These are phyloP conservation scores for Distichodus sexfasciatus DNA, from an alignment of 2,797 vertebrate genomes.

Conservation along the genomic window DNA sequence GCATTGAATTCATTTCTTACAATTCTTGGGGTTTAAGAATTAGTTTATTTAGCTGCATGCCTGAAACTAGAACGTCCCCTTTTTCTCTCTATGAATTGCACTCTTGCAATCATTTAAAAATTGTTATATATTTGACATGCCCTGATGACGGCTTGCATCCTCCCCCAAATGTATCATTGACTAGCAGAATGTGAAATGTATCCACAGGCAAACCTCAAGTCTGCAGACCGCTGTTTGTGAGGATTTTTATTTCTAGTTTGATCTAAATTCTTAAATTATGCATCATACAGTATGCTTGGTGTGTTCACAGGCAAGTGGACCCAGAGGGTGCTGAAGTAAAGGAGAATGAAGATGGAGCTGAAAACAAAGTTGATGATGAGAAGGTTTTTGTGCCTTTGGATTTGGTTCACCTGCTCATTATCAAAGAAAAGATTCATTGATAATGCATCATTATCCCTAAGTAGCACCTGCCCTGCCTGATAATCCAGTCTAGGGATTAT, in stretches of 20 bases:
- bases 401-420: too few relatives aligned
- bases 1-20: too few relatives aligned
- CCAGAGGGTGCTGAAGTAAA: constrained; percentile 68
- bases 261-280: too few relatives aligned
- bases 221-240: neutral
- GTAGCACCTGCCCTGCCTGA: neutral
- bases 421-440: too few relatives aligned
- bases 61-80: too few relatives aligned
- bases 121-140: too few relatives aligned
- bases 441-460: neutral
- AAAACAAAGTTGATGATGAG: constrained; percentile 62
- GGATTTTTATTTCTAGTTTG: neutral
- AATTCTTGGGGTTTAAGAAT: too few relatives aligned
- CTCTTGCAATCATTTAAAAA: too few relatives aligned
- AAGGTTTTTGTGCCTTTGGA: constrained; percentile 22
- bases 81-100: too few relatives aligned
- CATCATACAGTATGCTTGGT: neutral
- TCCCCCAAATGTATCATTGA: neutral
- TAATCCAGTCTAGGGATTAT: neutral
- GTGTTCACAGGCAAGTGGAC: constrained; percentile 66
- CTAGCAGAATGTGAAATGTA: neutral
- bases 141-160: neutral
- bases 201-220: neutral
- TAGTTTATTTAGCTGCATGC: too few relatives aligned
- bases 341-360: constrained; percentile 62